These are phyloP conservation scores for Drosophila subpulchrella DNA, from an alignment of 1,140 invertebrate genomes.

Conservation along the genomic window DNA sequence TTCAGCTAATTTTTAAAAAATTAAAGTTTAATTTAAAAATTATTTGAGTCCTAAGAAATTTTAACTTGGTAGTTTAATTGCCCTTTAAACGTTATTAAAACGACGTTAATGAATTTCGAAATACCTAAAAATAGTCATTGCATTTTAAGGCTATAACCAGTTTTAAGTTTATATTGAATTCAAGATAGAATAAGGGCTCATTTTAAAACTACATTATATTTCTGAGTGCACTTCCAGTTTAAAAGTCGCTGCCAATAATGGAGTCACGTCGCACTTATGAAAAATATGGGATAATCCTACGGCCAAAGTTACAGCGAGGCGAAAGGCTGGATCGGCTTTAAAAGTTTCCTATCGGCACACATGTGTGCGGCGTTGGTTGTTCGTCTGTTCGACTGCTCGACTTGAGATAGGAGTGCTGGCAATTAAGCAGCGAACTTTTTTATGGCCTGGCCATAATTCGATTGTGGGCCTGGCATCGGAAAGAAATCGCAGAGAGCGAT, in stretches of 20 bases:
- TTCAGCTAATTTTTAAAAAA: no score
- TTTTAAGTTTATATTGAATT: no score
- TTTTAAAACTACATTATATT: not conserved
- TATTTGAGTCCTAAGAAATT: no score
- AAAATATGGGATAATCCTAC: slow-evolving; percentile 77
- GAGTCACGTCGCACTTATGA: slow-evolving; percentile 83
- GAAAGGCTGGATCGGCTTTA: slow-evolving; percentile 46
- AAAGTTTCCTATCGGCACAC: slow-evolving; percentile 70
- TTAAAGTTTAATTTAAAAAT: no score
- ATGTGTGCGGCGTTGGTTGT: slow-evolving; percentile 50
- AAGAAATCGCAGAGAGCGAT: slow-evolving; percentile 48
- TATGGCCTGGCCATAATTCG: slow-evolving; percentile 63
- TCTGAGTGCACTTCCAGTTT: slow-evolving; percentile 4
- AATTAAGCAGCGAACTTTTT: slow-evolving; percentile 71
- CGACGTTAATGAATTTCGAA: no score
- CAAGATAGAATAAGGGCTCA: not conserved
- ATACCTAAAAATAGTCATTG: no score
- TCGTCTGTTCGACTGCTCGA: slow-evolving; percentile 19
- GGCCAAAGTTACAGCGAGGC: slow-evolving; percentile 38
- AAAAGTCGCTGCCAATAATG: slow-evolving; percentile 60
- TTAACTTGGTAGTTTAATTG: no score
- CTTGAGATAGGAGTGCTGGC: slow-evolving; percentile 38
- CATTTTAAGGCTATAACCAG: no score
- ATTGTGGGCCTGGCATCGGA: slow-evolving; percentile 39
- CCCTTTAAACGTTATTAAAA: no score